Evolutionary conservation across 2,797 vertebrate species (phyloP), one percentile per base, ranked within the genome.

Genomic region (Delichon dasypus): DNA sequence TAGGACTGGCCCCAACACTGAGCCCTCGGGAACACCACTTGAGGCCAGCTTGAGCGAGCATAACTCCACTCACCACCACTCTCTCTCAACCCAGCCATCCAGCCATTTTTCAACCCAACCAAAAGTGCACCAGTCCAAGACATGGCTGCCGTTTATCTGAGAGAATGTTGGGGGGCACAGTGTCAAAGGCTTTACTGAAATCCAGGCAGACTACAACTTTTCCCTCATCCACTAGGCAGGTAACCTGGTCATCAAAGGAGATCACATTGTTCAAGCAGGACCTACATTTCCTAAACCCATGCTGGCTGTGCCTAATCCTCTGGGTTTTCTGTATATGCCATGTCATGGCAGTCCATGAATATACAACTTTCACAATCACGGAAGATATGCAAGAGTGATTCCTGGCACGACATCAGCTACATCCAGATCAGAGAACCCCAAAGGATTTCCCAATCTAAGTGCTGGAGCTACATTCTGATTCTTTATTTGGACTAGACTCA

Each of bases 151-250:
- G 29, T 16, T 68, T 48, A 36, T n/a, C 42, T 1, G 1, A 30
- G 18, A 36, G 11, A 68, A 29, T 23, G 32, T 23, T 29, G 18
- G 4, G 22, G 16, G 11, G 62, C 5, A 42, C 0, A 0, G 21
- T 54, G 34, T 23, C 34, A 61, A 68, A 68, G 30, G 8, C 42
- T 75, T 68, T 55, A 26, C 18, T 27, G 62, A 81, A 75, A 34
- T 50, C 42, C 32, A 48, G 26, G 42, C 23, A 68, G 26, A 55
- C n/a, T 40, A 54, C 18, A 61, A 22, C 26, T 20, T 32, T 75
- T 75, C 18, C 30, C 4, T 55, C 61, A 47, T 47, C 15, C 54
- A 47, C 25, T 36, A 32, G 42, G 48, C 7, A 48, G 34, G 32
- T 67, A 40, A 48, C 26, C 18, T 23, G 17, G 26, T 32, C 30